These are phyloP conservation scores for Oryctolagus cuniculus DNA, from an alignment of 2,113 vertebrate genomes.

Conservation along the genomic window DNA sequence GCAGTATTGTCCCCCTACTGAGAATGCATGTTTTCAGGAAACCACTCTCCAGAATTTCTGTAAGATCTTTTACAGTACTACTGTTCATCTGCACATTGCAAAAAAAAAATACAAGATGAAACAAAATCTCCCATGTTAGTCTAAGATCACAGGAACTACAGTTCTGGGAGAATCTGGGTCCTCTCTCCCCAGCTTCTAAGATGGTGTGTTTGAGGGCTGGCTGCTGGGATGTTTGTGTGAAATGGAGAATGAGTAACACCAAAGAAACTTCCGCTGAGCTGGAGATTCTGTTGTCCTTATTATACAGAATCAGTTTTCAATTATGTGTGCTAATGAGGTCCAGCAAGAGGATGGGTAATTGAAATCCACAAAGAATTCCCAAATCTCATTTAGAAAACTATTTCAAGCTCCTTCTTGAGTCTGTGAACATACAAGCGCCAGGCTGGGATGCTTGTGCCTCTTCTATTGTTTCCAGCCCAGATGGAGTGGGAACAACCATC, in stretches of 20 bases:
- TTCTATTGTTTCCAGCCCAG: constrained; percentile 36
- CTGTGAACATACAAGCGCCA: constrained; percentile 42
- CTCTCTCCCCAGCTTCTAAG: constrained; percentile 11
- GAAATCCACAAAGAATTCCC: constrained; percentile 77
- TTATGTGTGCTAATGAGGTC: constrained; percentile 73
- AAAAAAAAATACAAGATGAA: background rate
- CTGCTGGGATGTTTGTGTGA: background rate
- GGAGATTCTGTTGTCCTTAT: constrained; percentile 45
- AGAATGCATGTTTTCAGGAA: background rate
- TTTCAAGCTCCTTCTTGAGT: constrained; percentile 65
- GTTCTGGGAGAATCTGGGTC: background rate
- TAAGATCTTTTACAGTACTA: background rate
- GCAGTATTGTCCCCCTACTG: background rate
- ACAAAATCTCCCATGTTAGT: background rate
- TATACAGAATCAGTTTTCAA: constrained; percentile 73
- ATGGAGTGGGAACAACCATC: background rate
- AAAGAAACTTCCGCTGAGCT: background rate
- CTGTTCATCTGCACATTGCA: background rate
- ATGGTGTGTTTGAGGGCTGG: background rate
- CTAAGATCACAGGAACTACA: background rate
- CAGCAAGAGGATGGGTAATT: constrained; percentile 70
- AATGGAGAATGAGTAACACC: background rate
- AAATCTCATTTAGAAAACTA: constrained; percentile 71
- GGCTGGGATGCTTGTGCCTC: constrained; percentile 26
- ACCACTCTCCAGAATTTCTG: background rate